Evolutionary conservation across 1,140 invertebrate genomes (phyloP).

Genomic region (Hesperophylax magnus): DNA sequence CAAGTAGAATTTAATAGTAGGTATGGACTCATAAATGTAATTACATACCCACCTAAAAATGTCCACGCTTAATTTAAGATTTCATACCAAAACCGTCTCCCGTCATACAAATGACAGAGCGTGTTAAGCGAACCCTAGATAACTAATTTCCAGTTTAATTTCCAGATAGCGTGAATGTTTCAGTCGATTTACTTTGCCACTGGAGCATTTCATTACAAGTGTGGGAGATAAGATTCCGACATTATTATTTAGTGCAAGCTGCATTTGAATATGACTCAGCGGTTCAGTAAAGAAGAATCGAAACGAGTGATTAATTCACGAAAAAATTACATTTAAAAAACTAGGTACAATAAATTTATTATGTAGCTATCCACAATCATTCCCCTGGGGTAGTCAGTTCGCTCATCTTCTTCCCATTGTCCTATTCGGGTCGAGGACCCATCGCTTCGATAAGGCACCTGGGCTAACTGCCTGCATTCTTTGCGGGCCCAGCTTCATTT

Average conservation of each 20-base stretch:
- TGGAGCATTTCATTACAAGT: constrained; percentile 41
- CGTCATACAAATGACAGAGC: not conserved
- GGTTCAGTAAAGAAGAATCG: not conserved
- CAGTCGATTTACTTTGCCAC: constrained; percentile 23
- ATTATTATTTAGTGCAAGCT: constrained; percentile 9
- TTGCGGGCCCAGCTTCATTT: too few relatives aligned
- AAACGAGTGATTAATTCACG: not conserved
- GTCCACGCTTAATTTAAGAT: constrained; percentile 11
- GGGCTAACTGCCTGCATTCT: too few relatives aligned
- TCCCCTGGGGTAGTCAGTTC: too few relatives aligned
- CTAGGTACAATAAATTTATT: too few relatives aligned
- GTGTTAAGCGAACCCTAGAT: constrained; percentile 29
- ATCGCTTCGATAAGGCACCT: too few relatives aligned
- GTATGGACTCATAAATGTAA: not conserved
- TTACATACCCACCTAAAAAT: not conserved
- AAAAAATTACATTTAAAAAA: too few relatives aligned
- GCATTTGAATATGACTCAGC: not conserved
- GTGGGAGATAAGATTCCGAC: constrained; percentile 11
- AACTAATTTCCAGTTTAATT: constrained; percentile 44
- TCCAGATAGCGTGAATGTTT: constrained; percentile 31
- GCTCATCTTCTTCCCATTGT: too few relatives aligned
- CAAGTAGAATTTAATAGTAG: not conserved
- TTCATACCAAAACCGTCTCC: constrained; percentile 10
- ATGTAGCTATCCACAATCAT: too few relatives aligned
- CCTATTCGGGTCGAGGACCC: too few relatives aligned